Conservation (phyloP, 2,797 vertebrate species). For the Bradypus variegatus region DNA sequence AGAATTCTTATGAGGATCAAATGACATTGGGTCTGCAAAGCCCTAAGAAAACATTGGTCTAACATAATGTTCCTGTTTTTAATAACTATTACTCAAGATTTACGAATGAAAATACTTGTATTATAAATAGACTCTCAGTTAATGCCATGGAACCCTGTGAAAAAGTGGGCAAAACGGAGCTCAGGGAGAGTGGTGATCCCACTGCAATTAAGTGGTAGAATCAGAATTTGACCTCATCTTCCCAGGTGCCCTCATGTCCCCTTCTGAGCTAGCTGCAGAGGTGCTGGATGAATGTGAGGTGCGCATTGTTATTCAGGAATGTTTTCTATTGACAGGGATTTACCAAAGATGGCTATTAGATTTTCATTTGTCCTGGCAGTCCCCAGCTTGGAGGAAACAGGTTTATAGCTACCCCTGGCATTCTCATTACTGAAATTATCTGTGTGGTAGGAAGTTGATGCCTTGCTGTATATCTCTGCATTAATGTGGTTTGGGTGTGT, state of each 20-base stretch:
- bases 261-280: background rate
- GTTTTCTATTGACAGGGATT: background rate
- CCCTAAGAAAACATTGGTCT: background rate
- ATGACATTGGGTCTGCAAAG: background rate
- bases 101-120: background rate
- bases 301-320: background rate
- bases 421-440: background rate
- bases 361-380: background rate
- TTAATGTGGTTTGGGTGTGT: background rate
- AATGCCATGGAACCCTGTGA: background rate
- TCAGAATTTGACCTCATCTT: background rate
- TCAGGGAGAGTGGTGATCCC: background rate
- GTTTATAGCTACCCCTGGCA: background rate
- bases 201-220: background rate
- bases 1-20: background rate
- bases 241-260: background rate
- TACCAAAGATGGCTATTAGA: background rate
- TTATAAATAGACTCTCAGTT: background rate
- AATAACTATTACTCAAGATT: background rate
- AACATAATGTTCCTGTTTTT: background rate
- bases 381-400: background rate
- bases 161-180: background rate
- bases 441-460: background rate
- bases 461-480: background rate
- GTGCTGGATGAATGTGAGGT: background rate